These are phyloP conservation scores for Zophobas atratus DNA, from an alignment of 1,140 invertebrate genomes.

Conservation along the genomic window DNA sequence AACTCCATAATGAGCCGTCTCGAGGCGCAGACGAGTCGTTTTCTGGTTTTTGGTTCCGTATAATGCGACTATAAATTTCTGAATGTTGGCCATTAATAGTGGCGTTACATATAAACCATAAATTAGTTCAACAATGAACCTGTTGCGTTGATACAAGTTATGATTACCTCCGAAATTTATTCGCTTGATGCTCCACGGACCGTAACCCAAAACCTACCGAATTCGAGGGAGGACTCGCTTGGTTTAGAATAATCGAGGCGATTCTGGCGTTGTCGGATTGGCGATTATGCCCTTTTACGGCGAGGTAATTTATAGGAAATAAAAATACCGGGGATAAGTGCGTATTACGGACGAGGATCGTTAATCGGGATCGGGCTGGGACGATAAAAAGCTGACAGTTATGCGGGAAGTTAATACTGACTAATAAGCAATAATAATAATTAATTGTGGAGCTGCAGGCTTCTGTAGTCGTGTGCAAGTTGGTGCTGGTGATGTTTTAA, in stretches of 20 bases:
- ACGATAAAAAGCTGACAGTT: constrained; percentile 20
- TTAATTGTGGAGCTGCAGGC: not conserved
- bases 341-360: not conserved
- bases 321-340: constrained; percentile 14
- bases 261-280: constrained; percentile 1
- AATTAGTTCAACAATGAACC: constrained; percentile 43
- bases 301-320: constrained; percentile 12
- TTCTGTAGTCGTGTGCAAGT: not conserved
- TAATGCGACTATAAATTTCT: constrained; percentile 35
- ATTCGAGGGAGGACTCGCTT: constrained; percentile 2
- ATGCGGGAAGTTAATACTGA: constrained; percentile 2
- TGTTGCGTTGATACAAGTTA: constrained; percentile 42
- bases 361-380: constrained; percentile 2
- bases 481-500: not conserved
- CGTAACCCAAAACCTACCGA: constrained; percentile 12
- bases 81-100: constrained; percentile 39
- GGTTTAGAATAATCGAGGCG: not conserved
- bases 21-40: constrained; percentile 10
- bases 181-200: constrained; percentile 25
- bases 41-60: constrained; percentile 35
- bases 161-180: constrained; percentile 41
- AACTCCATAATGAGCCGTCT: constrained; percentile 1
- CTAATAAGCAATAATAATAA: constrained; percentile 9
- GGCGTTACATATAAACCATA: constrained; percentile 43
- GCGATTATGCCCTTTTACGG: constrained; percentile 12